A percentile compares a stretch with the other conserved stretches of the same genome.
These are phyloP conservation scores for Spilogale gracilis DNA, from an alignment of 2,113 vertebrate species.

Conservation along the genomic window DNA sequence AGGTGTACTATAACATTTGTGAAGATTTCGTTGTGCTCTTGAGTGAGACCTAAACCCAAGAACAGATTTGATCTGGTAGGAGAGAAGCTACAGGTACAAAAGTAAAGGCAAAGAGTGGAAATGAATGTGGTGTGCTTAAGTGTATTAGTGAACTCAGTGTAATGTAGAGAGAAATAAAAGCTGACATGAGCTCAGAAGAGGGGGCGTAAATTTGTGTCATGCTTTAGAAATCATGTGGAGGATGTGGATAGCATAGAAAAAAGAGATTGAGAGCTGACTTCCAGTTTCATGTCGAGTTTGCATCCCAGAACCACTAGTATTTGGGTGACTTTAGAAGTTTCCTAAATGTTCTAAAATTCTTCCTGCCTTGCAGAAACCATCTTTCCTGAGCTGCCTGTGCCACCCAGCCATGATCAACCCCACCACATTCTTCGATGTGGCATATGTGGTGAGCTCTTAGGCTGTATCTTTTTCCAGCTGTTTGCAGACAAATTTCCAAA, in stretches of 20 bases:
- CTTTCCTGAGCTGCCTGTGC: not conserved
- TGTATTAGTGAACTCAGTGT: not conserved
- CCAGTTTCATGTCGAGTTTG: not conserved
- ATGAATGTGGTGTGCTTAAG: not conserved
- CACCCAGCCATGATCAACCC: not conserved
- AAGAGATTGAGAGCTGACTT: not conserved
- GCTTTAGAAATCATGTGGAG: not conserved
- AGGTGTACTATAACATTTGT: not conserved
- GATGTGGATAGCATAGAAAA: not conserved
- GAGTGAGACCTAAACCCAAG: not conserved
- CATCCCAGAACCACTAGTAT: not conserved
- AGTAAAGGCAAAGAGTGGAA: not conserved
- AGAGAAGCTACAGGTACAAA: not conserved
- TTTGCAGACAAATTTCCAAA: not conserved
- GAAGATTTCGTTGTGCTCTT: not conserved
- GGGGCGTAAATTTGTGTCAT: not conserved
- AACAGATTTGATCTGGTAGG: not conserved
- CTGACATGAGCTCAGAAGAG: not conserved
- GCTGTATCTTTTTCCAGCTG: not conserved
- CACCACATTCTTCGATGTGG: not conserved
- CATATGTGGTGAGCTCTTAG: not conserved
- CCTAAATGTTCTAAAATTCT: not conserved
- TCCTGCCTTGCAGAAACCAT: not conserved
- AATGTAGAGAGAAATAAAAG: not conserved
- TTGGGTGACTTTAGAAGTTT: not conserved